Percentiles rank a stretch among this genome's conserved stretches.
Conservation (phyloP, 2,888 invertebrate genomes). For the Orthosia gracilis region DNA sequence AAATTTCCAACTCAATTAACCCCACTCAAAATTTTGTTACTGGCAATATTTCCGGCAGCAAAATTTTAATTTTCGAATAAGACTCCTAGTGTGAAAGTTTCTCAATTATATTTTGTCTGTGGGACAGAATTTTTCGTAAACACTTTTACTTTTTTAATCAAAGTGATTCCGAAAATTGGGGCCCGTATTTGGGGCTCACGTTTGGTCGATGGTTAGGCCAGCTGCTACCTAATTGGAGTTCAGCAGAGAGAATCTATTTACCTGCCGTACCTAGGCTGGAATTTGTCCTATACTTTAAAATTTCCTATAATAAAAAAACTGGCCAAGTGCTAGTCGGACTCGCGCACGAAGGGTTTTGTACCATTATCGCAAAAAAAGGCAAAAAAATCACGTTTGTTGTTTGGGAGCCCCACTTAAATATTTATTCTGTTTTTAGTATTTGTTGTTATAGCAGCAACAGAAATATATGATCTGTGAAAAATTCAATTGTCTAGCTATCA, state of each 20-base stretch:
- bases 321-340: no score
- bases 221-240: slow-evolving; percentile 54
- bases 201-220: slow-evolving; percentile 33
- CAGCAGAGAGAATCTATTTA: slow-evolving; percentile 20
- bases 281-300: slow-evolving; percentile 17
- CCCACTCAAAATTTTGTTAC: not conserved
- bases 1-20: slow-evolving; percentile 18
- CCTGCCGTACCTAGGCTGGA: slow-evolving; percentile 11
- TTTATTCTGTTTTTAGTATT: no score
- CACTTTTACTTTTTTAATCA: slow-evolving; percentile 29
- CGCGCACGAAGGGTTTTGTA: no score
- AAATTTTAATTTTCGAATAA: slow-evolving; percentile 8
- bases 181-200: slow-evolving; percentile 2
- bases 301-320: no score
- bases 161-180: slow-evolving; percentile 35
- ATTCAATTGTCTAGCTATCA: no score
- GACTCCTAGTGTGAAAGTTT: slow-evolving; percentile 19
- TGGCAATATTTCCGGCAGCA: slow-evolving; percentile 21
- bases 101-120: slow-evolving; percentile 33
- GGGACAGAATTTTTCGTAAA: slow-evolving; percentile 17
- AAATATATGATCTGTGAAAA: no score
- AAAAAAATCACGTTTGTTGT: no score
- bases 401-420: no score
- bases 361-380: no score
- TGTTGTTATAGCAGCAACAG: no score